Evolutionary conservation across 2,888 invertebrate species (phyloP), one percentile per base, ranked within the genome.

Genomic region (Nomada hirtipes): DNA sequence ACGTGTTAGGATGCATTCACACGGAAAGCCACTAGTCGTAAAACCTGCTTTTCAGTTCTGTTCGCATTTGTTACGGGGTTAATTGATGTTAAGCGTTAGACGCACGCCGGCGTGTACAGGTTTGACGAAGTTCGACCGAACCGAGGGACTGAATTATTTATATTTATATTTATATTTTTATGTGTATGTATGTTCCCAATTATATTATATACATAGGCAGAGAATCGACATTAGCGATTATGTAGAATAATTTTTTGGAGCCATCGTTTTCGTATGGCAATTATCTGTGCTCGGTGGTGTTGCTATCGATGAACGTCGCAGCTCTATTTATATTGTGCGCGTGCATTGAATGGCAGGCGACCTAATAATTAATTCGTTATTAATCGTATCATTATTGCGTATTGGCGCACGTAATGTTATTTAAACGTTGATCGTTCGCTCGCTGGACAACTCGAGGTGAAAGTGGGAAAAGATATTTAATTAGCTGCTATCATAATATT

Each of bases 1-100:
- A 72, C 82, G 76, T 81, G 73, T 87, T 87, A 84, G 81, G 82
- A 89, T 85, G 86, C 87, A 83, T 86, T 88, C 89, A 85, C 85
- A 88, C 82, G 69, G 74, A 74, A 86, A 83, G 82, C 79, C 82
- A 79, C 75, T 75, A 79, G 72, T 76, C 65, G 82, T 79, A 73
- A 82, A 84, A 72, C 72, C 78, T 82, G 75, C 72, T 82, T 82
- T 82, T 73, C 74, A 53, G 72, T 75, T 76, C 78, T 68, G 74
- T 57, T 60, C 74, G 77, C 77, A 50, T 83, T 82, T 70, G 75
- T 75, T 71, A 74, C 42, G 67, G 63, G 82, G 82, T 80, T 83
- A 83, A 81, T 81, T 76, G 76, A 76, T 80, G 80, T 68, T 79
- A 75, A 79, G 55, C 71, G 63, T 75, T 70, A 63, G 29, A 29